Percentiles rank a stretch among this genome's conserved stretches.
phyloP scores from a whole-genome alignment of 2,113 vertebrate species.

The Neogale vison region DNA sequence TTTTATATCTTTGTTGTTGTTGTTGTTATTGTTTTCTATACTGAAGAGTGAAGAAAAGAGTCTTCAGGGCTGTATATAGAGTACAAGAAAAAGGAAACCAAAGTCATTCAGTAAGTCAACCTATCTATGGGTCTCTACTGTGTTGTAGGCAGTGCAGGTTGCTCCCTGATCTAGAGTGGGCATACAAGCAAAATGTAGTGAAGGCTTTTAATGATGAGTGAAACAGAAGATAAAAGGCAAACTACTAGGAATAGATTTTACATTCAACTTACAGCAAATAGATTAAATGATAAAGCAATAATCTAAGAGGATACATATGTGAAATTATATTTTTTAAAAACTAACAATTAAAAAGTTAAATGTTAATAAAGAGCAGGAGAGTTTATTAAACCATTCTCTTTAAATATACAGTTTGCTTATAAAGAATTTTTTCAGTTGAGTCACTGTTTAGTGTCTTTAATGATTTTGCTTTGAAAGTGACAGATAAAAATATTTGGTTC shows the following conservation, averaged over 20 bases:
- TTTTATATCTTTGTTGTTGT: neutral
- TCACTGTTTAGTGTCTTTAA: neutral
- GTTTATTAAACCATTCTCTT: neutral
- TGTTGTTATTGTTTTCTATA: neutral
- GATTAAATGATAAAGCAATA: conserved; percentile 3
- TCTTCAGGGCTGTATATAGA: neutral
- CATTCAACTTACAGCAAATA: conserved; percentile 25
- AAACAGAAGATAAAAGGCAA: neutral
- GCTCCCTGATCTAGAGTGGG: neutral
- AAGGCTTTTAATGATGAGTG: neutral
- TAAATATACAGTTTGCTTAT: conserved; percentile 12
- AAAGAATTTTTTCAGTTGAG: neutral
- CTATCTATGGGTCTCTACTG: neutral
- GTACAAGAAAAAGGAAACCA: neutral
- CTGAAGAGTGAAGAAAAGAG: neutral
- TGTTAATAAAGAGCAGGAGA: neutral
- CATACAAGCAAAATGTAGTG: neutral
- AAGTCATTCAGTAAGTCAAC: neutral
- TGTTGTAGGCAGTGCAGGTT: neutral
- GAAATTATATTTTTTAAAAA: neutral
- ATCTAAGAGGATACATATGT: neutral
- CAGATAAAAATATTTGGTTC: neutral
- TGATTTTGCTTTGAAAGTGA: conserved; percentile 3
- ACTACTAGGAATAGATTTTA: neutral
- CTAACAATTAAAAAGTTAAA: neutral